Evolutionary conservation across 2,888 invertebrate genomes (phyloP), one percentile per base, ranked within the genome.

Genomic region (Sympetrum striolatum): DNA sequence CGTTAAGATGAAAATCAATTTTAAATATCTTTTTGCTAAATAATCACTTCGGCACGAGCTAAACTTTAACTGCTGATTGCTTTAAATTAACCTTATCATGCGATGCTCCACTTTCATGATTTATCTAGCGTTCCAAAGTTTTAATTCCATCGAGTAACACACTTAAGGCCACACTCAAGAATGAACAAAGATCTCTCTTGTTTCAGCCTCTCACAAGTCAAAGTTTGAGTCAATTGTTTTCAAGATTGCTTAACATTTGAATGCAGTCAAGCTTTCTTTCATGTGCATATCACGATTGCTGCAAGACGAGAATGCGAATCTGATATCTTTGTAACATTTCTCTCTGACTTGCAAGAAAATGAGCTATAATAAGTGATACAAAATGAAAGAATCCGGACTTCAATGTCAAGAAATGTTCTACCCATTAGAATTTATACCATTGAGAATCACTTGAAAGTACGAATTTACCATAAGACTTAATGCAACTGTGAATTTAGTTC

Each of bases 81-180:
- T 14, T 53, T 73, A 73, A 14, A 25, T 73, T n/a, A 0, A 73
- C 25, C 31, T 10, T 73, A 25, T 73, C 31, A 31, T 8, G 31
- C 31, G 73, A 73, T 37, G 86, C 60, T 86, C 86, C 22, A 86
- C 86, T 31, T 86, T 60, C 82, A 14, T 31, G 60, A 64, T 37
- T 86, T 86, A 86, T 60, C 86, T 37, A 37, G 60, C 22, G 37
- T 86, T 86, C 60, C 86, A 86, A 86, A 86, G 86, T 73, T 73
- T 73, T 73, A 31, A 73, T 73, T 73, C 25, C 73, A 25, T 64
- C 73, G 73, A 31, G 31, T 73, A 31, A 73, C 25, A 31, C 25
- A 25, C 15, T 31, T 31, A 25, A 73, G 73, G 73, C 73, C 31
- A 73, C 31, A 73, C 73, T 64, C 64, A 64, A 73, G 73, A 8